A percentile compares a stretch with the other conserved stretches of the same genome.
These are phyloP conservation scores for Stegodyphus dumicola DNA, from an alignment of 1,140 invertebrate genomes.

Conservation along the genomic window DNA sequence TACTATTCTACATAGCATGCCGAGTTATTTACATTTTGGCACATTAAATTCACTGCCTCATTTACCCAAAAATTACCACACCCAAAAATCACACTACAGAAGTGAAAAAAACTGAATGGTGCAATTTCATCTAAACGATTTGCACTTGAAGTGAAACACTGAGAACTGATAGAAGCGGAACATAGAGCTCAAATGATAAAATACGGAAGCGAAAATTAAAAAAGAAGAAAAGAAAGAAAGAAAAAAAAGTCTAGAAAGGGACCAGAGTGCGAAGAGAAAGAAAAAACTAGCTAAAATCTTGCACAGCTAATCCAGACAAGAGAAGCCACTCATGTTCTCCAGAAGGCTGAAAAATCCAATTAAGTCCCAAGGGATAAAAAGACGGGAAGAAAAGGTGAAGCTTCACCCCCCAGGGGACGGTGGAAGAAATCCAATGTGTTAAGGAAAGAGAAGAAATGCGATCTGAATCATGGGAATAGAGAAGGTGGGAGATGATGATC, in stretches of 20 bases:
- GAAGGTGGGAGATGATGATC: neutral
- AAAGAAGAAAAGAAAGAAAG: neutral
- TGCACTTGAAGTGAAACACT: too few relatives aligned
- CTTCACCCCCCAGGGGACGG: neutral
- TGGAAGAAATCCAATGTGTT: neutral
- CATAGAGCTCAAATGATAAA: too few relatives aligned
- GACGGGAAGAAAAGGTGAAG: neutral
- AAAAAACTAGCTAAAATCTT: conserved; percentile 9
- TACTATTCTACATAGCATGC: too few relatives aligned
- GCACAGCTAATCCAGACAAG: conserved; percentile 26
- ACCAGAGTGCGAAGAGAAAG: neutral
- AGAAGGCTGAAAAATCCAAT: conserved; percentile 49
- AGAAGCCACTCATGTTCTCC: conserved; percentile 43
- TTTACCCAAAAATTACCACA: too few relatives aligned
- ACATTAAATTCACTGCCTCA: too few relatives aligned
- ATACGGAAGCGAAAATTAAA: too few relatives aligned
- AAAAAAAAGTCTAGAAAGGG: neutral
- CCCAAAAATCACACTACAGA: too few relatives aligned
- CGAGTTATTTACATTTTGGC: too few relatives aligned
- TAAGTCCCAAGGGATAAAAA: conserved; percentile 29
- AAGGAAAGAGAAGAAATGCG: neutral
- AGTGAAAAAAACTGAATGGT: too few relatives aligned
- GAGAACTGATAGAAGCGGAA: too few relatives aligned
- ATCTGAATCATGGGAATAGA: neutral
- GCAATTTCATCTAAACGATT: too few relatives aligned